These are phyloP conservation scores for Euura lappo DNA, from an alignment of 1,140 invertebrate genomes.

Conservation along the genomic window DNA sequence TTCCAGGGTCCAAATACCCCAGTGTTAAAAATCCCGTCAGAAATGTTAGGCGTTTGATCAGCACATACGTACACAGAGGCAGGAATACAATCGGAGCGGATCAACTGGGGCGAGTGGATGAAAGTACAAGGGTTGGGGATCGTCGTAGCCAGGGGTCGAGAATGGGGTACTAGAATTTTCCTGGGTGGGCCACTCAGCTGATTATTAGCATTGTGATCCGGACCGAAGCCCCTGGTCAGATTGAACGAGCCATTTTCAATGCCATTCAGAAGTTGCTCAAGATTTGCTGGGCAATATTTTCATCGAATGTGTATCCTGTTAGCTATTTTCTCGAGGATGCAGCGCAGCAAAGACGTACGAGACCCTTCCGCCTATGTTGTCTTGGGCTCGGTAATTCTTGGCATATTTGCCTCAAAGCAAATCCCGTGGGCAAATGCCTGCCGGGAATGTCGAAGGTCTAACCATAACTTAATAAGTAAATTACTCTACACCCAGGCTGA, in stretches of 20 bases:
- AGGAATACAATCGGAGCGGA: constrained; percentile 12
- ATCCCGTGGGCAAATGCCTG: constrained; percentile 52
- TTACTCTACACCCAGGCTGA: constrained; percentile 40
- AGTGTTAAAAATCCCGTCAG: neutral
- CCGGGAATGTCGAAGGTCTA: constrained; percentile 55
- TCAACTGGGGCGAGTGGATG: constrained; percentile 9
- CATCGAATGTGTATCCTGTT: too few relatives aligned
- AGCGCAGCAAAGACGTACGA: too few relatives aligned
- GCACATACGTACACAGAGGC: neutral
- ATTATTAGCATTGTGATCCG: constrained; percentile 53
- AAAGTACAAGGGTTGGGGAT: constrained; percentile 36
- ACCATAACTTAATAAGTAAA: constrained; percentile 61
- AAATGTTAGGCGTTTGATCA: neutral
- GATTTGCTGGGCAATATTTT: too few relatives aligned
- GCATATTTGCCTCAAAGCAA: constrained; percentile 58
- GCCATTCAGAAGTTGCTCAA: neutral
- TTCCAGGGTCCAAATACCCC: neutral
- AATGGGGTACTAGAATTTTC: neutral
- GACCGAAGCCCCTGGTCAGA: neutral
- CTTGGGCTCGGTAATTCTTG: constrained; percentile 48
- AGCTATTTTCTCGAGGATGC: too few relatives aligned
- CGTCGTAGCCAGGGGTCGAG: constrained; percentile 12
- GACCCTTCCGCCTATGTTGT: neutral
- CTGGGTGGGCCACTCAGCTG: constrained; percentile 38
- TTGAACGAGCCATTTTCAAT: neutral